Conservation (phyloP, 2,888 invertebrate species). For the Aphidoletes aphidimyza region DNA sequence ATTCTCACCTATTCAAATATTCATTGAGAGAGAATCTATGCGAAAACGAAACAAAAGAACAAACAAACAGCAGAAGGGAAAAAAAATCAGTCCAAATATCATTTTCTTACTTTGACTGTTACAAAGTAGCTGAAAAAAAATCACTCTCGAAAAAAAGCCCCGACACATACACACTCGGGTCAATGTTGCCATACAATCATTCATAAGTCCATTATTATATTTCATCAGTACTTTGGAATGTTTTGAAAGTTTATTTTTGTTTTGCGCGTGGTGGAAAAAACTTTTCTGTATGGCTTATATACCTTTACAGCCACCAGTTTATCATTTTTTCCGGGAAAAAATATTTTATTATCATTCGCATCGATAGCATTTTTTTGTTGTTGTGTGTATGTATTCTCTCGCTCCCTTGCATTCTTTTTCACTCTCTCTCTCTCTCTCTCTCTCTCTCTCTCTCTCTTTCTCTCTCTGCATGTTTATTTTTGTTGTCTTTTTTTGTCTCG, state of each 20-base stretch:
- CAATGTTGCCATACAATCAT: neutral
- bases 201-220: neutral
- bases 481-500: neutral
- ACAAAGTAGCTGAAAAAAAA: neutral
- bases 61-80: neutral
- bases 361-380: no score
- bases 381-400: neutral
- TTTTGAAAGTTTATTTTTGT: neutral
- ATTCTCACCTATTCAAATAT: no score
- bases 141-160: neutral
- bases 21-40: neutral
- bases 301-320: neutral
- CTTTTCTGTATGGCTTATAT: neutral
- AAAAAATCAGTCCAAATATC: neutral
- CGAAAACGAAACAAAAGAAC: neutral
- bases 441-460: no score
- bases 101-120: neutral
- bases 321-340: constrained; percentile 29
- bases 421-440: no score
- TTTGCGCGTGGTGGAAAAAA: neutral
- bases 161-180: neutral
- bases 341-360: constrained; percentile 2
- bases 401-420: no score
- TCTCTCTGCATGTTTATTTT: no score
- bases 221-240: constrained; percentile 31